Percentiles rank a stretch among this genome's conserved stretches.
Evolutionary conservation across 2,888 invertebrate genomes (phyloP).

Genomic region (Euspilapteryx auroguttella): DNA sequence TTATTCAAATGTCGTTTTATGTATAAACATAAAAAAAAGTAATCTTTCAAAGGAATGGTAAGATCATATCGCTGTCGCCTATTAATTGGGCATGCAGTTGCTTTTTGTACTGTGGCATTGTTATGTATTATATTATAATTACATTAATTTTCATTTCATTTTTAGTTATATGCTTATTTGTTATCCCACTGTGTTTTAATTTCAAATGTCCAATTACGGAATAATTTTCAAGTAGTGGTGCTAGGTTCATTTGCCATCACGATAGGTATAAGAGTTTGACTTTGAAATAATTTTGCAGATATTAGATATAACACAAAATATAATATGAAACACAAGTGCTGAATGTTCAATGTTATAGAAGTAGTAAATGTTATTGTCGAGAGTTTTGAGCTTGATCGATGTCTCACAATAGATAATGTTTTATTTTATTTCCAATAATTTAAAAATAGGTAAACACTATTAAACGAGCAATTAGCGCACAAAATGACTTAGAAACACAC

Average conservation of each 20-base stretch:
- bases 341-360: conserved; percentile 11
- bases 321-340: conserved; percentile 1
- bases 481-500: conserved; percentile 46
- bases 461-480: conserved; percentile 25
- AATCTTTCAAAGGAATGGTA: too few species aligned
- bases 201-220: conserved; percentile 23
- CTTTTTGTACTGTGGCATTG: conserved; percentile 51
- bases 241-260: conserved; percentile 46
- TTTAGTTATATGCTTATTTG: conserved; percentile 31
- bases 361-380: too few species aligned
- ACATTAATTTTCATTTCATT: conserved; percentile 12
- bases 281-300: conserved; percentile 44
- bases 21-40: too few species aligned
- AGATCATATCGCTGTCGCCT: conserved; percentile 38
- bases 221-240: conserved; percentile 27
- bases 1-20: too few species aligned
- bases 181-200: conserved; percentile 30
- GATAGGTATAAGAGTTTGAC: conserved; percentile 54
- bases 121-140: conserved; percentile 19
- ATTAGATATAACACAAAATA: conserved; percentile 16
- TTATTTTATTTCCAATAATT: background rate
- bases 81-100: conserved; percentile 39
- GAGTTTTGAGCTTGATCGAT: too few species aligned
- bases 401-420: too few species aligned
- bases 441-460: background rate